Base-by-base conservation (phyloP, 2,113 vertebrate species). In the Candoia aspera region DNA sequence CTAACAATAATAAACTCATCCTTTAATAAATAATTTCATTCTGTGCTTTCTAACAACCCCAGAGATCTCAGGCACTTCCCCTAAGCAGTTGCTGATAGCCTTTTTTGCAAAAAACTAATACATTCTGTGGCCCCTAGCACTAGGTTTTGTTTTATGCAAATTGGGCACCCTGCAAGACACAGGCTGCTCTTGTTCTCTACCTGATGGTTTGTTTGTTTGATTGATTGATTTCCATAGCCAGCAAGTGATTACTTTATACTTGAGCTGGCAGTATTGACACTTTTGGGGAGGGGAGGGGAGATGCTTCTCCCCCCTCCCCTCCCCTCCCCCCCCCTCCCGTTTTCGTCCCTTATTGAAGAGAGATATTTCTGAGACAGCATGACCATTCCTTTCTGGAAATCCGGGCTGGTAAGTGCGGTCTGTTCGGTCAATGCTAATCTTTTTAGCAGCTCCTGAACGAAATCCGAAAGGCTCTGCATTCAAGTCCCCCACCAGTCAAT, bases 381-480 rank as follows among this genome's bases (percentile, higher is more conserved):
- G 54, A 91, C 73, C 59, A n/a, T 62, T n/a, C 59, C 8, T 88
- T 73, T 92, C 68, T 79, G 89, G 92, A 79, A 90, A 90, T 12
- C 37, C n/a, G 3, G 59, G 8, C 13, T 84, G 33, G 33, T 19
- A 79, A 53, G 42, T 79, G 26, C 11, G 23, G 42, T 12, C n/a
- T 60, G 62, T 19, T 87, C 33, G 24, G 88, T 64, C 60, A 86
- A 59, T 26, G 33, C 79, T 83, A 88, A 88, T 60, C 54, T 26
- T 37, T 90, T 59, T 19, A 92, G 55, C 37, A 23, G 13, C 62
- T 83, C 54, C 37, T 11, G 42, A 87, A 55, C 8, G 89, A 42
- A 79, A 79, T 59, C 73, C 24, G 73, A 54, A 15, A 58, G n/a
- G 13, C n/a, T 79, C 26, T 84, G 1, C 11, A 26, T 53, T 19